phyloP scores from a whole-genome alignment of 2,113 vertebrate species.

The Microtus ochrogaster region DNA sequence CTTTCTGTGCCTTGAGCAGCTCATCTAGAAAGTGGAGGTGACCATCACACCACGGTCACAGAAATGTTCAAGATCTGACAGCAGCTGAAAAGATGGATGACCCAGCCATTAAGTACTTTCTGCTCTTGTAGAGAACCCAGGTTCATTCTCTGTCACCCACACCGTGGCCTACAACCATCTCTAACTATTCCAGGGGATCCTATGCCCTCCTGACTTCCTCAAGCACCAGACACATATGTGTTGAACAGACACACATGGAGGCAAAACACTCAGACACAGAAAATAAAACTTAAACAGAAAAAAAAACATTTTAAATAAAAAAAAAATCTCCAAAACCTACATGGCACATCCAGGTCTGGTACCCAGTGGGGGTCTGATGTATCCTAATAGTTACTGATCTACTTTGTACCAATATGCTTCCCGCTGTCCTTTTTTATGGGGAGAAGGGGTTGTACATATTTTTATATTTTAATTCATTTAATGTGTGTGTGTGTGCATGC shows the following conservation, averaged over 20 bases:
- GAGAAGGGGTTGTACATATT: not conserved
- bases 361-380: not conserved
- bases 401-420: not conserved
- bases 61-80: not conserved
- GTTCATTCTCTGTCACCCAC: not conserved
- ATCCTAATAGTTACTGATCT: accelerated
- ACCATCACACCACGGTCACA: not conserved
- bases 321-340: not conserved
- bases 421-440: not conserved
- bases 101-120: not conserved
- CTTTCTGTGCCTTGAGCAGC: not conserved
- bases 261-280: not conserved
- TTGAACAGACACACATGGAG: not conserved
- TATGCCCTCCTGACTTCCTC: not conserved
- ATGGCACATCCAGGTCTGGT: not conserved
- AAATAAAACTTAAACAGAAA: not conserved
- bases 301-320: not conserved
- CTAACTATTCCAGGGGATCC: not conserved
- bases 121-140: not conserved
- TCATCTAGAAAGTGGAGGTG: not conserved
- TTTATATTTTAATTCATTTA: not conserved
- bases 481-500: not conserved
- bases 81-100: not conserved
- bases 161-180: not conserved
- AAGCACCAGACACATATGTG: not conserved